These are phyloP conservation scores for Panzeria rudis DNA, from an alignment of 2,888 invertebrate species.

Conservation along the genomic window DNA sequence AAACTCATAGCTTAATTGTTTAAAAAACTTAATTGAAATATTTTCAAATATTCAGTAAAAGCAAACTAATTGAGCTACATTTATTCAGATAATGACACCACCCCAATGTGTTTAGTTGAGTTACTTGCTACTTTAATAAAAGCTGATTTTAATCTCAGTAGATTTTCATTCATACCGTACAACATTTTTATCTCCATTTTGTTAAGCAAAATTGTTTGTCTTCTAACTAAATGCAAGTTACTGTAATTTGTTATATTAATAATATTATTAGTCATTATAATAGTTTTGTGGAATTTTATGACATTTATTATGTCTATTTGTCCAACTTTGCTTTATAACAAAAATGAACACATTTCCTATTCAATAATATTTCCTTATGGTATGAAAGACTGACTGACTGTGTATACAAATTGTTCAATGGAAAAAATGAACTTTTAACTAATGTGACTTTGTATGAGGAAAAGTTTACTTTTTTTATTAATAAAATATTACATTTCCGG, in stretches of 20 bases:
- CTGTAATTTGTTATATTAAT: conserved; percentile 1
- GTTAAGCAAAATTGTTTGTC: not conserved
- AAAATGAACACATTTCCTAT: not conserved
- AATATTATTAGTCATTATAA: conserved; percentile 1
- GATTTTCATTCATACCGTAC: not conserved
- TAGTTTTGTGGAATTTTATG: not conserved
- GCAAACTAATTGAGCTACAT: too few species aligned
- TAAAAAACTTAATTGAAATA: too few species aligned
- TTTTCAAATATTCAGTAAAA: too few species aligned
- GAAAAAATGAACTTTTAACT: not conserved
- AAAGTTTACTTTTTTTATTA: not conserved
- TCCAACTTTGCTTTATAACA: not conserved
- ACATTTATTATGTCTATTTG: conserved; percentile 1
- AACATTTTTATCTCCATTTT: not conserved
- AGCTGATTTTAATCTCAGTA: not conserved
- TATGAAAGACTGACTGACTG: not conserved
- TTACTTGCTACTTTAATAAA: too few species aligned
- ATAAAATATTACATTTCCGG: conserved; percentile 3
- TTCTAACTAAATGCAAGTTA: not conserved
- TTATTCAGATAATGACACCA: too few species aligned
- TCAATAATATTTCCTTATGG: not conserved
- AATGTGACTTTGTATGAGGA: not conserved
- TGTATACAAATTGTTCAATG: not conserved
- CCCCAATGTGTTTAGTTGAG: not conserved
- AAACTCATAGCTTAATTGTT: too few species aligned